Evolutionary conservation across 2,113 vertebrate genomes (phyloP), one percentile per base, ranked within the genome.

Genomic region (Neodon shergylaensis): DNA sequence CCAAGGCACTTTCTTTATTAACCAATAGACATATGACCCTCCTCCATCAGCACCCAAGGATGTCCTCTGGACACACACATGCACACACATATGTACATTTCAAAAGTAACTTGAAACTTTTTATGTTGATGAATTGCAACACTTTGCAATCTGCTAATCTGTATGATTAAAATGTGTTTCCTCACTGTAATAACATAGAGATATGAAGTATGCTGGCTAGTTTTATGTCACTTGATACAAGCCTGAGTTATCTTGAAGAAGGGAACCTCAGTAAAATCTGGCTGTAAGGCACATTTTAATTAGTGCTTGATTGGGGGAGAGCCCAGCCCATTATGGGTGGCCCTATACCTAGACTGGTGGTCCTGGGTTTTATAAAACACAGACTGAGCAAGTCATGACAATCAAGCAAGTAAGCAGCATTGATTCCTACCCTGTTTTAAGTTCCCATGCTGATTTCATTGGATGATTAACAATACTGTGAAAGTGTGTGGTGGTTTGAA

Each of bases 91-190:
- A 76, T 11, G 11, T 24, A 76, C 39, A 76, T 10, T 47, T 77
- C 44, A 76, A 61, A 82, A 82, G 14, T 61, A 39, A 39, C 21
- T 61, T 63, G 13, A 83, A 68, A 36, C 5, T 86, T 94, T 88
- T 87, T 33, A 54, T 93, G 47, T 68, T 42, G 81, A 66, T 52
- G n/a, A 95, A 11, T 76, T 89, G 47, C 22, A 81, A 22, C 72
- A 58, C 61, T 90, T 89, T 92, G 78, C n/a, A 72, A 92, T 77
- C 84, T 47, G 74, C 81, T 33, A 92, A 86, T 79, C 3, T n/a
- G 19, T 79, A 33, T 66, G 39, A 31, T 79, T 88, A 87, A 92
- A 85, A 66, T 63, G 52, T 61, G 0, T 94, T 90, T 92, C 42
- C 33, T 95, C 8, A 39, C 47, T 91, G 21, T 78, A 85, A 81